phyloP scores from a whole-genome alignment of 2,888 invertebrate species.

The Noctua janthe region DNA sequence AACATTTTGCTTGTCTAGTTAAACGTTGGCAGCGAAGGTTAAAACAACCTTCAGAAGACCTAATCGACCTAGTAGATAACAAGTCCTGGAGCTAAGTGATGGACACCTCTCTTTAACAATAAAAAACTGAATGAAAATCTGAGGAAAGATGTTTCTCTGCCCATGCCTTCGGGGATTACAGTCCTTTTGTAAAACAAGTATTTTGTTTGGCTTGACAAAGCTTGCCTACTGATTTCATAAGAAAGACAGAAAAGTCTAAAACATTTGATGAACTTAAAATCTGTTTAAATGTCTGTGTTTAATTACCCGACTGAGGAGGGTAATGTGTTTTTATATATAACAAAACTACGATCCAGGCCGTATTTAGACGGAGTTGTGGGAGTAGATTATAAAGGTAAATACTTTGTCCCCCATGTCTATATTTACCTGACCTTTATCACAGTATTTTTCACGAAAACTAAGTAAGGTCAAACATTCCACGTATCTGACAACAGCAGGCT shows the following conservation, averaged over 20 bases:
- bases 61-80: constrained; percentile 1
- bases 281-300: neutral
- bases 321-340: too few relatives aligned
- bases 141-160: neutral
- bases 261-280: neutral
- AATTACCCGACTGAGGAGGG: too few relatives aligned
- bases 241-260: neutral
- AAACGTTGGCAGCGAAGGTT: neutral
- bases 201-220: neutral
- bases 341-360: neutral
- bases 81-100: constrained; percentile 15
- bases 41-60: constrained; percentile 11
- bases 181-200: neutral
- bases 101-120: constrained; percentile 1
- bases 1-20: constrained; percentile 7
- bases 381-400: neutral
- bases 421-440: neutral
- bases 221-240: neutral
- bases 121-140: neutral
- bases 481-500: constrained; percentile 23
- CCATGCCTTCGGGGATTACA: neutral
- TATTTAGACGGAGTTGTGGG: neutral
- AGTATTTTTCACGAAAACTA: neutral
- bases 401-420: neutral
- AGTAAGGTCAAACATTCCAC: constrained; percentile 8